These are phyloP conservation scores for Pogonocherus hispidulus DNA, from an alignment of 2,888 invertebrate genomes.

Conservation along the genomic window DNA sequence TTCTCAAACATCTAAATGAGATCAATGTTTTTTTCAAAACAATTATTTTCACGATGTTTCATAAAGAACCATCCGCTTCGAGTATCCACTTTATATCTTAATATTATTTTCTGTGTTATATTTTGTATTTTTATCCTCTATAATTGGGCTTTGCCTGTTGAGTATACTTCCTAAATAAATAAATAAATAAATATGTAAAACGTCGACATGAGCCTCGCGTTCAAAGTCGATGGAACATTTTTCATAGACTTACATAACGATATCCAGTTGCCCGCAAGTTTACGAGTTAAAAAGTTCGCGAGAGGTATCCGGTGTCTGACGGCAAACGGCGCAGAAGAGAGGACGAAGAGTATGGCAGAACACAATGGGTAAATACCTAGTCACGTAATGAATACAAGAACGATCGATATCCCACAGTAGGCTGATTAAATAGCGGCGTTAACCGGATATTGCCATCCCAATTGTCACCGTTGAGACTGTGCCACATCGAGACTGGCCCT, in stretches of 20 bases:
- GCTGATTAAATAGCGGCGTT: slow-evolving; percentile 67
- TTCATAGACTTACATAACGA: slow-evolving; percentile 24
- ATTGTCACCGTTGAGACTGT: slow-evolving; percentile 62
- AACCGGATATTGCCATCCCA: slow-evolving; percentile 67
- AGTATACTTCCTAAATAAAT: no score
- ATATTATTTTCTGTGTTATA: no score
- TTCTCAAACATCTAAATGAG: no score
- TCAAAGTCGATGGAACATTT: slow-evolving; percentile 16
- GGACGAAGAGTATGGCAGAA: slow-evolving; percentile 42
- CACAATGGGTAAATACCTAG: slow-evolving; percentile 59
- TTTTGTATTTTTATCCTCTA: no score
- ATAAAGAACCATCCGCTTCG: no score
- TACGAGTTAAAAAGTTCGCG: slow-evolving; percentile 26
- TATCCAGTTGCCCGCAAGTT: slow-evolving; percentile 21
- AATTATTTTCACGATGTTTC: no score
- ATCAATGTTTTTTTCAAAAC: no score
- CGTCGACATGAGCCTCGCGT: not conserved
- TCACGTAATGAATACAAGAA: slow-evolving; percentile 65
- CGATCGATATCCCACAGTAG: slow-evolving; percentile 66
- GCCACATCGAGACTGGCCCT: slow-evolving; percentile 15
- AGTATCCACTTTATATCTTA: no score
- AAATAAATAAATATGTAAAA: no score
- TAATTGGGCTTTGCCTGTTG: no score
- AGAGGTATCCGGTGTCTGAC: slow-evolving; percentile 30
- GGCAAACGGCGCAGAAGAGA: slow-evolving; percentile 39